phyloP scores from a whole-genome alignment of 2,797 vertebrate species.

The Manis pentadactyla region DNA sequence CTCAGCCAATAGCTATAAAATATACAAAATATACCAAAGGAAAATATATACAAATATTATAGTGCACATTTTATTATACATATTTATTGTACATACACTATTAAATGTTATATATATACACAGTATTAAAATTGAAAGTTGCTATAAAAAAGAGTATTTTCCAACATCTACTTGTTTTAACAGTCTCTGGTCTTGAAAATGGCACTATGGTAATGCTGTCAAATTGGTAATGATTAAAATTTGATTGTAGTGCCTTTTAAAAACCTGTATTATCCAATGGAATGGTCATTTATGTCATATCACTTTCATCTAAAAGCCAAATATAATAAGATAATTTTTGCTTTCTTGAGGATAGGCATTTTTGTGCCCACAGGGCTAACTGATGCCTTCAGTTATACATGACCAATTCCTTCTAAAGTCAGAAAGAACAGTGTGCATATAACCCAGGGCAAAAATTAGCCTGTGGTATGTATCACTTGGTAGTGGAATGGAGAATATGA shows the following conservation, averaged over 20 bases:
- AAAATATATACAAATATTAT: neutral
- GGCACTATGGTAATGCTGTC: constrained; percentile 56
- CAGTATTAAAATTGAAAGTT: neutral
- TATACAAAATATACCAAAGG: neutral
- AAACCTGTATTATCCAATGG: constrained; percentile 51
- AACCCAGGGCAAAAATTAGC: constrained; percentile 60
- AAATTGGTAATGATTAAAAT: constrained; percentile 58
- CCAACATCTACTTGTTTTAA: constrained; percentile 2
- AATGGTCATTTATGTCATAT: constrained; percentile 60
- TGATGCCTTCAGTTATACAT: constrained; percentile 50
- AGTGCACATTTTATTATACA: neutral
- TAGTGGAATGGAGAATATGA: constrained; percentile 57
- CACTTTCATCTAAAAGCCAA: constrained; percentile 62
- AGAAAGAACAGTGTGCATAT: neutral
- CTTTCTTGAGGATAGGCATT: constrained; percentile 36
- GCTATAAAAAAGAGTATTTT: constrained; percentile 21
- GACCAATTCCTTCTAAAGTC: constrained; percentile 20
- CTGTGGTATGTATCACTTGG: constrained; percentile 47
- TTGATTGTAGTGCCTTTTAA: constrained; percentile 25
- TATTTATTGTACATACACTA: neutral
- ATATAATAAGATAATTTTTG: constrained; percentile 67
- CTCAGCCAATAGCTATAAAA: neutral
- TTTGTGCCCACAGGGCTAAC: constrained; percentile 62
- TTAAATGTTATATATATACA: neutral
- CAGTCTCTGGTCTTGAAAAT: constrained; percentile 54